Base-by-base conservation (phyloP, 1,140 invertebrate genomes). In the Apis dorsata region DNA sequence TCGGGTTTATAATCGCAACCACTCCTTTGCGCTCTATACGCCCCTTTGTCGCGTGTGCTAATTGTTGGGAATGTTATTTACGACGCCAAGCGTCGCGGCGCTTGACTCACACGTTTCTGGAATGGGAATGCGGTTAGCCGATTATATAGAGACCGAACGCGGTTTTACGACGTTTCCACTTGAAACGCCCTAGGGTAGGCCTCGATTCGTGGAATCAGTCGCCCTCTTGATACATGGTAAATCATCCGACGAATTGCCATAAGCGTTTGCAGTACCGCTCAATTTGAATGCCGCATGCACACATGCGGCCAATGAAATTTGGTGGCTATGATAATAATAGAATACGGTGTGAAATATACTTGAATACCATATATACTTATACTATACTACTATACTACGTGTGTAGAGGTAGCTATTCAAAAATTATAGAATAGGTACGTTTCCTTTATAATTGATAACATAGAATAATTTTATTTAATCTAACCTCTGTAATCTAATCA, bases 11-110 rank as follows among this genome's bases (percentile, higher is more conserved):
- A 5, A 15, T 72, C 62, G 62, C 21, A n/a, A 53, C 72, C 83
- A 55, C 80, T 76, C 76, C 84, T 80, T 65, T 57, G 9, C 24
- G 59, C 10, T 66, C 44, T 44, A 68, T 57, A 75, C 83, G 63
- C 63, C 68, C 68, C 57, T 62, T 59, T 55, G 75, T 84, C 90
- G 73, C 79, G 81, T 77, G 74, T 81, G 84, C 87, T 91, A 91
- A 91, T 92, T 92, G 86, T 88, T 87, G 72, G 34, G 69, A 84
- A 79, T 55, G 87, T 91, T 90, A 90, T 92, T 92, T 91, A 91
- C 84, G 91, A 89, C 74, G 71, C 81, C 57, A 62, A 60, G 83
- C 87, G 86, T 82, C 78, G 85, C 78, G 76, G 77, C 79, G 68
- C 84, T 81, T 57, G 66, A 60, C 80, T 82, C 86, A 34, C 86